Percentiles rank a stretch among this genome's conserved stretches.
These are phyloP conservation scores for Bufo gargarizans DNA, from an alignment of 2,113 vertebrate genomes.

Conservation along the genomic window DNA sequence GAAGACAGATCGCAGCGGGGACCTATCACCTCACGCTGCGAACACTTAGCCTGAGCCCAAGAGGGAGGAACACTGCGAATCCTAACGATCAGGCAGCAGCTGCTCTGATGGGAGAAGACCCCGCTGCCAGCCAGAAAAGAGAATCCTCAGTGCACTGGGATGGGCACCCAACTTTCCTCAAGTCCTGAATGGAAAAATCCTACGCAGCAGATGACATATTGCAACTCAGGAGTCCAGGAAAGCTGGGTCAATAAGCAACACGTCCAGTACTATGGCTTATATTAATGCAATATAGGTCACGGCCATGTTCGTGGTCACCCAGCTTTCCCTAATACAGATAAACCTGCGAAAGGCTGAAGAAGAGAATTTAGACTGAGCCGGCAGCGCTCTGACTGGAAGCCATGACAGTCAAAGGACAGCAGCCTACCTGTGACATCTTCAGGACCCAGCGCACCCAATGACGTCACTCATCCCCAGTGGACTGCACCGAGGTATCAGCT, in stretches of 20 bases:
- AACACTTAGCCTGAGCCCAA: neutral
- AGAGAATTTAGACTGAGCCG: no score
- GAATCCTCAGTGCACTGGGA: no score
- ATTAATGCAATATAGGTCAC: no score
- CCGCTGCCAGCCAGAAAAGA: no score
- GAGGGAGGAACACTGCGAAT: neutral
- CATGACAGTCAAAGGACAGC: neutral
- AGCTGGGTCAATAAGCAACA: neutral
- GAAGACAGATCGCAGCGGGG: neutral
- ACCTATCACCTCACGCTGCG: neutral
- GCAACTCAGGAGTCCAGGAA: neutral
- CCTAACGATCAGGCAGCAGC: neutral
- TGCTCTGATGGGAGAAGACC: neutral
- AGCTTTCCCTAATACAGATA: no score
- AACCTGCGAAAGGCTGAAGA: no score
- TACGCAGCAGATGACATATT: neutral
- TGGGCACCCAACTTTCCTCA: neutral
- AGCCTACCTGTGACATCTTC: neutral
- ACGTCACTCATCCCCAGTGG: neutral
- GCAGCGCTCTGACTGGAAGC: no score
- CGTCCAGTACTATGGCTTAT: no score
- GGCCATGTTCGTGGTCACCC: no score
- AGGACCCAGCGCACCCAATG: neutral
- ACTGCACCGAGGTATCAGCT: no score
- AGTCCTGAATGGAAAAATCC: neutral